phyloP scores from a whole-genome alignment of 2,113 vertebrate species.

The Antechinus stuartii region DNA sequence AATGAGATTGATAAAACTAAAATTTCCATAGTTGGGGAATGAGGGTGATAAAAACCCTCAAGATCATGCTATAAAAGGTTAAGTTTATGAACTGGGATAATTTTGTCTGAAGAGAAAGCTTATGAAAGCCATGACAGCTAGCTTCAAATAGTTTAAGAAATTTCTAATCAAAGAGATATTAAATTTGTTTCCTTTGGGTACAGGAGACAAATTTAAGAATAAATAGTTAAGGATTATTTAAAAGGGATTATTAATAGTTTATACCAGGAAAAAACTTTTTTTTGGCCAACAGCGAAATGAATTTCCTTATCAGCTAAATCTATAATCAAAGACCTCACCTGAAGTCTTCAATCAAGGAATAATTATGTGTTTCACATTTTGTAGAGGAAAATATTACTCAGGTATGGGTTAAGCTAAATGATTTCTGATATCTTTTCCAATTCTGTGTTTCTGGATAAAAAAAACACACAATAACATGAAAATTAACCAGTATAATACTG shows the following conservation, averaged over 20 bases:
- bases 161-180: no score
- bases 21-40: no score
- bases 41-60: no score
- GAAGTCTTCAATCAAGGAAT: background rate
- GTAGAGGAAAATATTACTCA: background rate
- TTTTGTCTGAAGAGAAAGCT: no score
- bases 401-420: background rate
- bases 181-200: no score
- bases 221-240: background rate
- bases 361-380: background rate
- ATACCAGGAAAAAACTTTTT: accelerated
- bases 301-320: background rate
- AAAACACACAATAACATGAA: background rate
- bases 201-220: background rate
- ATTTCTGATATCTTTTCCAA: background rate
- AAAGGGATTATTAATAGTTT: background rate
- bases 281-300: background rate
- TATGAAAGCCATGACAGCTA: no score
- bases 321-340: background rate
- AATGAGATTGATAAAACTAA: no score
- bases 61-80: no score
- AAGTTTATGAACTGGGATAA: no score
- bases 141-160: no score
- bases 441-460: background rate
- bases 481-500: background rate